Base-by-base conservation (phyloP, 2,113 vertebrate species). In the Delphinapterus leucas region DNA sequence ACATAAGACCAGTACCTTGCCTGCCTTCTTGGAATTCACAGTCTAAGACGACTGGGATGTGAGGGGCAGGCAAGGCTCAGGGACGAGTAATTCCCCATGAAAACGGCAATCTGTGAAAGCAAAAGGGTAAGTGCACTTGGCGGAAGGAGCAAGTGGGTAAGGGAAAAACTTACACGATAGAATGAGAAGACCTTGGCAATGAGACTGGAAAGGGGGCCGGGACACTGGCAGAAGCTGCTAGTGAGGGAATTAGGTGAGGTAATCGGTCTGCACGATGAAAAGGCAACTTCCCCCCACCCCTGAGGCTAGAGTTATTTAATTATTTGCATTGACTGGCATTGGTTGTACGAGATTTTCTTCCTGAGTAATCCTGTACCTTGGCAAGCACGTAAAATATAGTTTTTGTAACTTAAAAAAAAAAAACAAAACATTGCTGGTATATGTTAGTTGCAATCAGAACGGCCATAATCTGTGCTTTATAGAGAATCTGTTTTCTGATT, bases 191-290 rank as follows among this genome's bases (percentile, higher is more conserved):
- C 70, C 55, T n/a, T 82, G 93, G 73, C 47, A 3, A 17, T 0
- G 53, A 12, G 44, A 26, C 18, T 83, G 89, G 68, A 49, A 25
- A 84, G 90, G 36, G 47, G 55, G 68, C 14, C 4, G 0, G 31
- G 17, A 14, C 0, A n/a, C 49, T 10, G 38, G 38, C 13, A 8
- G 5, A 10, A 21, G 36, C 11, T 1, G 2, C n/a, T 3, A 0
- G 17, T 0, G 0, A 14, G 25, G 41, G 76, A 10, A 8, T 11
- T 1, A 6, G 44, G 65, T 1, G 60, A 26, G 47, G 20, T 65
- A 17, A 93, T 12, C 49, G 53, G 38, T 49, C 55, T 47, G 17
- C 28, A 1, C 1, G 33, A 31, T 7, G 70, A 67, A 49, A 33
- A 33, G 14, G 49, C 63, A 23, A 31, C 41, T 44, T 36, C 36